phyloP scores from a whole-genome alignment of 2,888 invertebrate species.

The Drosophila atripex region DNA sequence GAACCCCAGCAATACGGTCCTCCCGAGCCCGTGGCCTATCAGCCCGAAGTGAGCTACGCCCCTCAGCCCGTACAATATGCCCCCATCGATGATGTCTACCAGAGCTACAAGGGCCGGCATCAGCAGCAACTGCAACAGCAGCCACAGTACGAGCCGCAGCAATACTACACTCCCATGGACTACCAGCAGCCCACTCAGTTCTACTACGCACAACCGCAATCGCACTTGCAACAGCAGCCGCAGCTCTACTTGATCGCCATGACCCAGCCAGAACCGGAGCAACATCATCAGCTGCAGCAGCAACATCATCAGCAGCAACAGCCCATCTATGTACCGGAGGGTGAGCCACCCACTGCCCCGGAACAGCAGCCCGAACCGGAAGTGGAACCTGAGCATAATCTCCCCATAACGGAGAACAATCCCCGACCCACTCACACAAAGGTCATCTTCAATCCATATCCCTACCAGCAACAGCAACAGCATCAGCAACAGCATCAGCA shows the following conservation, averaged over 20 bases:
- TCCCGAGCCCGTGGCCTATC: constrained; percentile 56
- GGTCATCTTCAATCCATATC: constrained; percentile 77
- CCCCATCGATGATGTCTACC: constrained; percentile 80
- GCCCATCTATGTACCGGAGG: constrained; percentile 73
- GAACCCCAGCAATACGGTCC: constrained; percentile 42
- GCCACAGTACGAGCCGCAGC: constrained; percentile 56
- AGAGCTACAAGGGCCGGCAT: constrained; percentile 78
- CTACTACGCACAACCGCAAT: constrained; percentile 79
- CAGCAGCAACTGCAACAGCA: constrained; percentile 55
- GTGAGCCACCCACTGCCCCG: constrained; percentile 54
- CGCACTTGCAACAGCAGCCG: constrained; percentile 70
- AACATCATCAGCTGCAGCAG: constrained; percentile 34
- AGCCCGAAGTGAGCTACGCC: constrained; percentile 65
- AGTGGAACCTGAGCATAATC: constrained; percentile 19
- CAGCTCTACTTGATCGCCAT: constrained; percentile 80
- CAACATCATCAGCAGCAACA: constrained; percentile 50
- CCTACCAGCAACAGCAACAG: constrained; percentile 54
- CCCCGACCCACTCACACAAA: constrained; percentile 83
- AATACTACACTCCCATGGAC: constrained; percentile 55
- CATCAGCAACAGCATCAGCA: constrained; percentile 48
- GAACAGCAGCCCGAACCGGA: constrained; percentile 11
- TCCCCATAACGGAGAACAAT: constrained; percentile 81
- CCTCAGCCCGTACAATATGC: constrained; percentile 72
- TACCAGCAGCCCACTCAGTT: constrained; percentile 68
- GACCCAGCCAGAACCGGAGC: constrained; percentile 51